Conservation (phyloP, 2,797 vertebrate species). For the Tauraco hartlaubi region DNA sequence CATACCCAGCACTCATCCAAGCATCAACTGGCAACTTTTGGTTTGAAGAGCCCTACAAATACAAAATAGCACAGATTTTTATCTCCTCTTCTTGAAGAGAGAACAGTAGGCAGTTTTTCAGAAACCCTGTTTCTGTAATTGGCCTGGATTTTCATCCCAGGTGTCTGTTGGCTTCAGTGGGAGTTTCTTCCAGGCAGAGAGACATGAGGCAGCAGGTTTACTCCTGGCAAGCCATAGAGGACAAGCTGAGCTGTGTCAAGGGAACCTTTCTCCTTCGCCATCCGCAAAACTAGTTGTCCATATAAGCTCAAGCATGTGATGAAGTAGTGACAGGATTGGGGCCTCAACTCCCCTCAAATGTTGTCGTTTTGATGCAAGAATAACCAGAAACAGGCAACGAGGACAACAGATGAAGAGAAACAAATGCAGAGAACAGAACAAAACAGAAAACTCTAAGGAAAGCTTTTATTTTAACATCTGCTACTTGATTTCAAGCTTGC, state of each 20-base stretch:
- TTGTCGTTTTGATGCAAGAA: background rate
- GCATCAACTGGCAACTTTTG: background rate
- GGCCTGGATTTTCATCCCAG: background rate
- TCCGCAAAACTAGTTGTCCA: background rate
- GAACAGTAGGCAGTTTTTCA: background rate
- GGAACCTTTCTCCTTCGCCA: background rate
- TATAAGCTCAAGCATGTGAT: background rate
- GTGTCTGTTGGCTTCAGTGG: background rate
- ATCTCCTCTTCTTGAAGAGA: background rate
- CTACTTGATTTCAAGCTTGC: background rate
- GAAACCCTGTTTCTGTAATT: background rate
- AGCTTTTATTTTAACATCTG: background rate
- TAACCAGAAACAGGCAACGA: background rate
- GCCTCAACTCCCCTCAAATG: background rate
- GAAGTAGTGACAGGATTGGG: background rate
- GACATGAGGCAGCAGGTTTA: background rate
- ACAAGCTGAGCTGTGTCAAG: background rate
- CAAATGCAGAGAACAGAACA: background rate
- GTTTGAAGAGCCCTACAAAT: background rate
- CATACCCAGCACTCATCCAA: background rate
- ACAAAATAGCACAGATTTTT: background rate
- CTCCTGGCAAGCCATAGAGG: fast-evolving
- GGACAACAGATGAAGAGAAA: background rate
- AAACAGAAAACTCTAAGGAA: background rate
- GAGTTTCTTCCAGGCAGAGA: background rate